Evolutionary conservation across 2,797 vertebrate genomes (phyloP).

Genomic region (Gambusia yucatana): DNA sequence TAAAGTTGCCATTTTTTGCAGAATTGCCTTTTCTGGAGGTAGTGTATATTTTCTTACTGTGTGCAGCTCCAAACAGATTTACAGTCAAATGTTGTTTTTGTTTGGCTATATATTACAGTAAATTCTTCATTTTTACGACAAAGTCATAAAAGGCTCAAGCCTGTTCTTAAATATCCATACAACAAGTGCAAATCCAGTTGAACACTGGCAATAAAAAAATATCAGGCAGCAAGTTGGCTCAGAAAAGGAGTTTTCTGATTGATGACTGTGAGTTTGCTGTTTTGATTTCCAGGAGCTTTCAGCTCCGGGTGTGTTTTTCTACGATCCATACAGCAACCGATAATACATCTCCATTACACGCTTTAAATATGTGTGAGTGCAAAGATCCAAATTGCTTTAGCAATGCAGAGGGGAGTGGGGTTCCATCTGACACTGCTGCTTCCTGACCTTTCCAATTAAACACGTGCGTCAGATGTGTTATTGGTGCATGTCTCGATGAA

Average conservation of each 20-base stretch:
- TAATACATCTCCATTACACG: constrained; percentile 38
- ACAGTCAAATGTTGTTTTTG: constrained; percentile 10
- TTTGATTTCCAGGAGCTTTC: constrained; percentile 46
- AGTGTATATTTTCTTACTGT: background rate
- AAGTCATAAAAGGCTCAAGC: constrained; percentile 11
- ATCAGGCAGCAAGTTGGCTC: constrained; percentile 36
- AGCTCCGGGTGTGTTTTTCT: constrained; percentile 26
- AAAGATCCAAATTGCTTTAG: constrained; percentile 12
- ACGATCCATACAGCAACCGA: constrained; percentile 29
- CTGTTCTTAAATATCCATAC: constrained; percentile 29
- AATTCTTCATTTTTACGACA: background rate
- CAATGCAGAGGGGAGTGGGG: constrained; percentile 9
- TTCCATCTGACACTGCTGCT: constrained; percentile 26
- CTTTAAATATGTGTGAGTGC: constrained; percentile 23
- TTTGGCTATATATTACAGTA: no score
- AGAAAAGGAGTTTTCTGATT: constrained; percentile 25
- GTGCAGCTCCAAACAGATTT: background rate
- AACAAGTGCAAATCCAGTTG: constrained; percentile 48
- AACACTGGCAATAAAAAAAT: constrained; percentile 42
- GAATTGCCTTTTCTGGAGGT: background rate
- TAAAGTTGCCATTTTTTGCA: background rate
- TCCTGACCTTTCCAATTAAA: constrained; percentile 42
- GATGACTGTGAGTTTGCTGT: constrained; percentile 47
- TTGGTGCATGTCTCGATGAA: constrained; percentile 33
- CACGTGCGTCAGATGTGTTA: constrained; percentile 23